phyloP scores from a whole-genome alignment of 2,797 vertebrate genomes.

The Spea hammondii region DNA sequence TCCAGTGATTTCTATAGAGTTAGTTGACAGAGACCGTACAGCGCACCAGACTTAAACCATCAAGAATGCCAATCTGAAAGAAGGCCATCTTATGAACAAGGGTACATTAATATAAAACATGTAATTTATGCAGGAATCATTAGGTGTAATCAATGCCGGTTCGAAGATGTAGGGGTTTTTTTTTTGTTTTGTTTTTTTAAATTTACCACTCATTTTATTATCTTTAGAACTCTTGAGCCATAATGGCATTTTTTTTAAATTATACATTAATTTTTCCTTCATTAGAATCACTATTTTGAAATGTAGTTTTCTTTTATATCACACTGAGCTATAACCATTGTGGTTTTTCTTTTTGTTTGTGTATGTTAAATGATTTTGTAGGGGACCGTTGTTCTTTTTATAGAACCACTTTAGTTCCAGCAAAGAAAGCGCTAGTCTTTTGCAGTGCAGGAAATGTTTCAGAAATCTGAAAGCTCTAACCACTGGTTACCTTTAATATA shows the following conservation, averaged over 20 bases:
- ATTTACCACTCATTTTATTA: constrained; percentile 3
- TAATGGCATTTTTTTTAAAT: background rate
- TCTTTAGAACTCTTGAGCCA: background rate
- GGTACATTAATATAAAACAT: constrained; percentile 40
- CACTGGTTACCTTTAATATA: background rate
- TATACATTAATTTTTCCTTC: background rate
- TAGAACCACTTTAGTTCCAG: background rate
- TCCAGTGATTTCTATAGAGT: constrained; percentile 51
- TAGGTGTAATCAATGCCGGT: constrained; percentile 20
- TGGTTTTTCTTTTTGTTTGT: background rate
- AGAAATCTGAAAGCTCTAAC: background rate
- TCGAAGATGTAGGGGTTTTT: background rate
- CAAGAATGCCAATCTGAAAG: constrained; percentile 35
- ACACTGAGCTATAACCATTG: background rate
- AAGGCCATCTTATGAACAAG: constrained; percentile 18
- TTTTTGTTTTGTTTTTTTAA: background rate
- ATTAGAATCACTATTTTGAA: no score
- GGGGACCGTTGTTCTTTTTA: background rate
- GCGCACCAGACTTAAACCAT: constrained; percentile 35
- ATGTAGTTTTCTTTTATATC: background rate
- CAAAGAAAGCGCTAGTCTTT: background rate
- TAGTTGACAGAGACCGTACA: constrained; percentile 47
- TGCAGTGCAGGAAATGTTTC: background rate
- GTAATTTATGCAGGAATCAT: constrained; percentile 9
- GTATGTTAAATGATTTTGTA: background rate